phyloP scores from a whole-genome alignment of 2,888 invertebrate genomes.

The Pandemis heparana region DNA sequence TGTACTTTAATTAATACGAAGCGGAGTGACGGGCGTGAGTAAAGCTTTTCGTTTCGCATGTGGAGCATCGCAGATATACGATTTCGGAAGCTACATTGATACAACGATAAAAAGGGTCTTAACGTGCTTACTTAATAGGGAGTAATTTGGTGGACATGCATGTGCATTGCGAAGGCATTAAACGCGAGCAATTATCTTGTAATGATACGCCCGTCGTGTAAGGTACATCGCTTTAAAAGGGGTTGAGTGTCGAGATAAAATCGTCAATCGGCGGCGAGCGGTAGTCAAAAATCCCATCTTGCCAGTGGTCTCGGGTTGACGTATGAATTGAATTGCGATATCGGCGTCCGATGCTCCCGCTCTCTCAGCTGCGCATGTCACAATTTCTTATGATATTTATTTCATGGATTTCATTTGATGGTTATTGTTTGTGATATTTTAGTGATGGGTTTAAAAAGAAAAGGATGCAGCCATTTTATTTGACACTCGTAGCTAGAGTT shows the following conservation, averaged over 20 bases:
- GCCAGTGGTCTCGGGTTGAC: conserved; percentile 60
- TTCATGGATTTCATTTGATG: conserved; percentile 32
- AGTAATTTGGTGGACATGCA: conserved; percentile 73
- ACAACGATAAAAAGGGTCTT: conserved; percentile 66
- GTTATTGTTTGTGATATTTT: conserved; percentile 35
- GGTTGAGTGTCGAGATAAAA: conserved; percentile 33
- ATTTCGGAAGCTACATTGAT: conserved; percentile 69
- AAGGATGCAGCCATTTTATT: neutral
- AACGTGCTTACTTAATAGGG: conserved; percentile 75
- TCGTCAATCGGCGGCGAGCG: conserved; percentile 42
- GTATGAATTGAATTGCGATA: conserved; percentile 70
- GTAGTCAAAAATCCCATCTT: conserved; percentile 68
- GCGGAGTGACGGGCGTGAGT: conserved; percentile 80
- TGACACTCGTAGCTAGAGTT: neutral
- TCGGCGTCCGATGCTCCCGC: conserved; percentile 53
- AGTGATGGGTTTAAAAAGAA: conserved; percentile 17
- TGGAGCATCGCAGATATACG: conserved; percentile 69
- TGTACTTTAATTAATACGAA: conserved; percentile 76
- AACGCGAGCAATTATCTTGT: conserved; percentile 44
- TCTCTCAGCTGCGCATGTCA: conserved; percentile 35
- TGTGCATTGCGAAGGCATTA: conserved; percentile 57
- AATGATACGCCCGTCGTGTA: conserved; percentile 37
- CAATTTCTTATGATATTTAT: conserved; percentile 38
- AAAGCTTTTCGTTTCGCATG: conserved; percentile 78
- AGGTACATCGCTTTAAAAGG: conserved; percentile 32